Conservation (phyloP, 2,888 invertebrate species). For the Orthonevra nobilis region DNA sequence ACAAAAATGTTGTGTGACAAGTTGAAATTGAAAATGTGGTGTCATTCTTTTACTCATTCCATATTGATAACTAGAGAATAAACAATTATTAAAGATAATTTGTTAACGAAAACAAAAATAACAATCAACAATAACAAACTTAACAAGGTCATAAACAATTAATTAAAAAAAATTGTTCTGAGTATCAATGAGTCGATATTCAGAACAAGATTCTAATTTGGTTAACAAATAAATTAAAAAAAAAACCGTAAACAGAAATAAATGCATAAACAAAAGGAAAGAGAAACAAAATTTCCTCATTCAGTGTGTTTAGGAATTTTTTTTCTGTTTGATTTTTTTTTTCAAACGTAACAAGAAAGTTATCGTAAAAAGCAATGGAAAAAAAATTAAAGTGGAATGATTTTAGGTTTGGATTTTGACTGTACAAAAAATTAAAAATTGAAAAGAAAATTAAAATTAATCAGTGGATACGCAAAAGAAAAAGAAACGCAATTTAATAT, state of each 20-base stretch:
- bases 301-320: no score
- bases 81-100: constrained; percentile 49
- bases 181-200: constrained; percentile 15
- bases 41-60: constrained; percentile 37
- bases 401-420: no score
- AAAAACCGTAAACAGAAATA: constrained; percentile 22
- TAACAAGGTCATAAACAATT: constrained; percentile 11
- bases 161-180: constrained; percentile 39
- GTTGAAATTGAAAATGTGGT: constrained; percentile 9
- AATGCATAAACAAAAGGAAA: constrained; percentile 21
- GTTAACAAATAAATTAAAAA: constrained; percentile 32
- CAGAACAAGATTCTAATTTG: constrained; percentile 40
- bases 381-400: no score
- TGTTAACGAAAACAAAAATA: constrained; percentile 43
- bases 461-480: no score
- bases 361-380: constrained; percentile 17
- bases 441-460: background rate
- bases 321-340: constrained; percentile 24
- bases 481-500: no score
- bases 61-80: background rate
- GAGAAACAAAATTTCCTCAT: no score
- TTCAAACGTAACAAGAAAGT: background rate
- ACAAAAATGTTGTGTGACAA: constrained; percentile 16
- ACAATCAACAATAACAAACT: constrained; percentile 32
- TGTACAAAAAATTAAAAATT: background rate